Conservation (phyloP, 2,888 invertebrate genomes). For the Melolontha melolontha region DNA sequence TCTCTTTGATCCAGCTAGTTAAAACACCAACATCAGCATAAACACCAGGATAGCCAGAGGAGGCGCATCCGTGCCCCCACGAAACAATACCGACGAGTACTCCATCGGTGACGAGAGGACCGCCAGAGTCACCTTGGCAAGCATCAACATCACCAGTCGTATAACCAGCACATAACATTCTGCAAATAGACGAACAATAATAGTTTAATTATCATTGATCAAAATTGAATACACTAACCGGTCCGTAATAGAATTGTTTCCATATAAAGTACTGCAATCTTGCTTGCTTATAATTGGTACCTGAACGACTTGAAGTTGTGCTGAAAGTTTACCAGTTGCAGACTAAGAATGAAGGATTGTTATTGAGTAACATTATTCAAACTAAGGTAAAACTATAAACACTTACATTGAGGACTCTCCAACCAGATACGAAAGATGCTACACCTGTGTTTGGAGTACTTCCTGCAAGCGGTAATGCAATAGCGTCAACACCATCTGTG, state of each 20-base stretch:
- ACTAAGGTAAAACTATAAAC: neutral
- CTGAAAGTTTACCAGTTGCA: constrained; percentile 29
- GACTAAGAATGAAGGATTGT: constrained; percentile 1
- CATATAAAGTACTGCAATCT: constrained; percentile 42
- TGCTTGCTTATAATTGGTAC: constrained; percentile 45
- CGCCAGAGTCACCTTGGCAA: constrained; percentile 64
- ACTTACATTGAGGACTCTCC: constrained; percentile 44
- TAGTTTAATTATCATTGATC: neutral
- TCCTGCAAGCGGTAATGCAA: constrained; percentile 42
- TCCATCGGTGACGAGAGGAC: constrained; percentile 33
- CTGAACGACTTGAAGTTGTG: constrained; percentile 44
- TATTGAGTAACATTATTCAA: neutral
- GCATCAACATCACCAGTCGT: constrained; percentile 68
- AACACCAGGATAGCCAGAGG: constrained; percentile 11
- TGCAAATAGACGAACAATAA: constrained; percentile 41
- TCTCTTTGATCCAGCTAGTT: constrained; percentile 17
- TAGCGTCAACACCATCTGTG: constrained; percentile 9
- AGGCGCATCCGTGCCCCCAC: constrained; percentile 37
- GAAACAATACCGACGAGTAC: constrained; percentile 34
- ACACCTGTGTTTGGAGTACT: constrained; percentile 41
- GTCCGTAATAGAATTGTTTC: constrained; percentile 55
- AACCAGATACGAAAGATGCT: constrained; percentile 46
- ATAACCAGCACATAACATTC: constrained; percentile 71
- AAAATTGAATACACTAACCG: constrained; percentile 9
- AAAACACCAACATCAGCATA: constrained; percentile 26